Conservation (phyloP, 2,797 vertebrate species). For the Discoglossus pictus region DNA sequence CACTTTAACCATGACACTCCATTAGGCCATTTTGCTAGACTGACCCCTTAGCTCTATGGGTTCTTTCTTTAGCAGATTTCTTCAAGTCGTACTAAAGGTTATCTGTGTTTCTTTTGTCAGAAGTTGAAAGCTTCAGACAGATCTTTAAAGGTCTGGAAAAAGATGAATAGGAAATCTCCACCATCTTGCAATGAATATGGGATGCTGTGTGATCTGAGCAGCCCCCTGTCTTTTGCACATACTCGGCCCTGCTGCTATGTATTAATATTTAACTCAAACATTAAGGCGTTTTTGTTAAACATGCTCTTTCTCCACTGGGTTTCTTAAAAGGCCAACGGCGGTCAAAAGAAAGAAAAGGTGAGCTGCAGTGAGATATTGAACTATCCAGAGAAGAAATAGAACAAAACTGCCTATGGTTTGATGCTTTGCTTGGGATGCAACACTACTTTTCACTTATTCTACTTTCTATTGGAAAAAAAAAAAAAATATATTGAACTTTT, state of each 20-base stretch:
- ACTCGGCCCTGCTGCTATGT: constrained; percentile 1
- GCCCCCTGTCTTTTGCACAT: not conserved
- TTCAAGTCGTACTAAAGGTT: constrained; percentile 17
- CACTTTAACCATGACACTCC: too few species aligned
- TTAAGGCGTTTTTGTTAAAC: constrained; percentile 23
- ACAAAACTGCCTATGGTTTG: too few species aligned
- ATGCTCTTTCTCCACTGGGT: not conserved
- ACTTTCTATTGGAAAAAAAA: too few species aligned
- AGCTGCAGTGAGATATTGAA: constrained; percentile 1
- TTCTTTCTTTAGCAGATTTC: constrained; percentile 18
- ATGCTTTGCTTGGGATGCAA: too few species aligned
- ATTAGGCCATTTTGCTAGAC: constrained; percentile 11
- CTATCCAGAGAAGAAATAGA: too few species aligned
- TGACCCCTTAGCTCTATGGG: constrained; percentile 26
- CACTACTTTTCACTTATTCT: too few species aligned
- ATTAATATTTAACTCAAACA: constrained; percentile 43
- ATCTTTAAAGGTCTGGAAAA: constrained; percentile 23
- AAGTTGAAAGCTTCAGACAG: constrained; percentile 22
- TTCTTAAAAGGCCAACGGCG: not conserved
- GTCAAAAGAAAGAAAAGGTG: not conserved
- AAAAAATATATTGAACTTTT: too few species aligned
- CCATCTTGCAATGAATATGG: constrained; percentile 12
- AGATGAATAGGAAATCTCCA: constrained; percentile 34
- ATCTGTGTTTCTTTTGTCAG: constrained; percentile 19
- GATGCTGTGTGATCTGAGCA: constrained; percentile 27